Base-by-base conservation (phyloP, 2,113 vertebrate genomes). In the Misgurnus anguillicaudatus region DNA sequence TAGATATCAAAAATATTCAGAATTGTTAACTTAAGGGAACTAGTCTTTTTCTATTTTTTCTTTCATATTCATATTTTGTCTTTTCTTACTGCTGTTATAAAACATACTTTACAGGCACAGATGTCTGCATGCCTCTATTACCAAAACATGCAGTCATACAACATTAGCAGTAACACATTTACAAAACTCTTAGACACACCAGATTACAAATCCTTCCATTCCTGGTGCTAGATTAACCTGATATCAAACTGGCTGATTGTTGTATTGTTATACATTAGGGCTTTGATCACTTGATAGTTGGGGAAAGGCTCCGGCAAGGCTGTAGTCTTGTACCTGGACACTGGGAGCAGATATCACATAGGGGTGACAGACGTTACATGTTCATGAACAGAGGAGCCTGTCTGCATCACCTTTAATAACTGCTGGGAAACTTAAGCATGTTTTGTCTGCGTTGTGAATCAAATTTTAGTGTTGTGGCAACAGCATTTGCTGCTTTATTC, bases 231-330 rank as follows among this genome's bases (percentile, higher is more conserved):
- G 31, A 42, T 39, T 65, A 45, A 48, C n/a, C 58, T 45, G 62
- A 75, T 75, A 45, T 74, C 38, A 58, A 63, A 47, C 68, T 36
- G 6, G 4, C n/a, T 57, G 62, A 45, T 79, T 19, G 77, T 39
- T 80, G 78, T 55, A 77, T 72, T 80, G 82, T 83, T 83, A 65
- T 71, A 70, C 63, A 60, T 21, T 47, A 51, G 45, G 63, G 69
- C 78, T 80, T 80, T 80, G 78, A 80, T 80, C 70, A 64, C 60
- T 64, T 61, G 67, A 24, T 42, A 39, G 57, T 70, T 53, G 66
- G 78, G 67, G 68, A 58, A 62, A 55, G 78, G 70, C 62, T 80
- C 78, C 70, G 21, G n/a, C 17, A 11, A 36, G 70, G 31, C 78
- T 80, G 62, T 21, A 53, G 45, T n/a, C 5, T 39, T 57, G 48